These are phyloP conservation scores for Apteryx owenii DNA, from an alignment of 2,113 vertebrate species.

Conservation along the genomic window DNA sequence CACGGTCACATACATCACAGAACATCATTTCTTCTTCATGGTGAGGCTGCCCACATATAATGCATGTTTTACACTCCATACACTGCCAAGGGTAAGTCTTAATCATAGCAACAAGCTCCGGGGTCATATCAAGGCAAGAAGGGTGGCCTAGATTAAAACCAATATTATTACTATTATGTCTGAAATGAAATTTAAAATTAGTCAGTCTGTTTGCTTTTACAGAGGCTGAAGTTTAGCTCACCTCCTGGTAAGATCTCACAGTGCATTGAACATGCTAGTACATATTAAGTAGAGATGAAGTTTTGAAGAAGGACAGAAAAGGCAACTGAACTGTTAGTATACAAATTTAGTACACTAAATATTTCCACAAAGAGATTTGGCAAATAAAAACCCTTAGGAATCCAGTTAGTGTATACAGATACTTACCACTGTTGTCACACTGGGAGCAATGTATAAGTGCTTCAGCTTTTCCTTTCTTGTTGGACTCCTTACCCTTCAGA, in stretches of 20 bases:
- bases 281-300: neutral
- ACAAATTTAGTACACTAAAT: neutral
- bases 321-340: neutral
- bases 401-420: neutral
- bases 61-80: constrained; percentile 99
- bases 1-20: constrained; percentile 97
- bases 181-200: constrained; percentile 12
- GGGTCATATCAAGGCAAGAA: constrained; percentile 95
- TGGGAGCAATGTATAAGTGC: constrained; percentile 99
- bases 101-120: constrained; percentile 90
- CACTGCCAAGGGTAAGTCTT: constrained; percentile 99
- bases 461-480: constrained; percentile 95
- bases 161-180: constrained; percentile 65
- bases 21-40: constrained; percentile 99
- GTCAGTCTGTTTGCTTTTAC: constrained; percentile 1
- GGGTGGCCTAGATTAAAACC: constrained; percentile 91
- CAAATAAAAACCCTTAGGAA: constrained; percentile 10
- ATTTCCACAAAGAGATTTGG: neutral
- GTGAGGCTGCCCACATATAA: constrained; percentile 94
- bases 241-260: neutral
- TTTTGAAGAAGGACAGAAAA: neutral
- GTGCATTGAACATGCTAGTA: neutral
- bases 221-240: neutral
- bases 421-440: constrained; percentile 98
- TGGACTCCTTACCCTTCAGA: constrained; percentile 99